These are phyloP conservation scores for Machimus atricapillus DNA, from an alignment of 2,888 invertebrate species.

Conservation along the genomic window DNA sequence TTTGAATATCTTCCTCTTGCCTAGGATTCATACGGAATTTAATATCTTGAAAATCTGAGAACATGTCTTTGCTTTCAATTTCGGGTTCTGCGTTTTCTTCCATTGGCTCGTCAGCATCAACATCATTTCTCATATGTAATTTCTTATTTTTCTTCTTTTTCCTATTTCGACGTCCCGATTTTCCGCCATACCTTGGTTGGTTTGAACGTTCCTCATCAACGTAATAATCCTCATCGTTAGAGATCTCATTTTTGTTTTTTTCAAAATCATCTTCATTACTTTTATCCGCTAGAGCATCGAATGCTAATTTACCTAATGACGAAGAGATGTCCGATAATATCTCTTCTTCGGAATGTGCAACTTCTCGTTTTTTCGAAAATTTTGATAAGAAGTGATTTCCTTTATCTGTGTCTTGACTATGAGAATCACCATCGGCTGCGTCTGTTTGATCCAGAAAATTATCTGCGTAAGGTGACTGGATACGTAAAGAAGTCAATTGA, in stretches of 20 bases:
- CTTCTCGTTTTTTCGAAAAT: slow-evolving; percentile 33
- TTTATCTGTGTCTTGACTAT: neutral
- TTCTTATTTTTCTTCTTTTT: neutral
- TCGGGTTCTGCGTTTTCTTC: slow-evolving; percentile 1
- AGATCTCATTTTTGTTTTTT: neutral
- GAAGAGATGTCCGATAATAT: slow-evolving; percentile 16
- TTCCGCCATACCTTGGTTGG: neutral
- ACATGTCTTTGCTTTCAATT: slow-evolving; percentile 6
- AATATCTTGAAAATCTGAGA: slow-evolving; percentile 48
- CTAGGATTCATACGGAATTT: slow-evolving; percentile 48
- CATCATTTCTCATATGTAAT: neutral
- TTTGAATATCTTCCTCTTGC: slow-evolving; percentile 49
- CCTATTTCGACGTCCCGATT: neutral
- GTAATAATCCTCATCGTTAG: neutral
- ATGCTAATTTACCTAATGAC: slow-evolving; percentile 1
- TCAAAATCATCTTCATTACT: neutral
- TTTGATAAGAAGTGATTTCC: neutral
- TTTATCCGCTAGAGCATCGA: neutral
- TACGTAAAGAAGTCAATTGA: neutral
- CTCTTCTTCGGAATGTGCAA: slow-evolving; percentile 11
- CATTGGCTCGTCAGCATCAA: neutral
- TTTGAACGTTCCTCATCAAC: neutral
- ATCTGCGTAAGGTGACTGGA: neutral
- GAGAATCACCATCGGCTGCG: slow-evolving; percentile 2
- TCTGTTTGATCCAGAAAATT: slow-evolving; percentile 32